Evolutionary conservation across 2,113 vertebrate species (phyloP).

Genomic region (Neolamprologus kungweensis): DNA sequence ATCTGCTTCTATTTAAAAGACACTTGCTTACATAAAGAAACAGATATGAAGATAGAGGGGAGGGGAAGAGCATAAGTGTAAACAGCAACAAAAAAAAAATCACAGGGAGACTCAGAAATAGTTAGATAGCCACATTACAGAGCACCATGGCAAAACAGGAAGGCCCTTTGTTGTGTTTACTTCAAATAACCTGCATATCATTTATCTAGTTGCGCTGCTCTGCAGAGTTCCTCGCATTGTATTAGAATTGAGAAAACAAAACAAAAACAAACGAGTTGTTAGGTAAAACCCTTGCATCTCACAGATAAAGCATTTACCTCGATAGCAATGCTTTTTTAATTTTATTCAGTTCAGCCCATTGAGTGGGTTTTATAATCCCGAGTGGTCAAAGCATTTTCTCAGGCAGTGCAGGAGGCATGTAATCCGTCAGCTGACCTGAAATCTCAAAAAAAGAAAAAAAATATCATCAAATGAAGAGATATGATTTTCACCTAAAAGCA

Average conservation of each 20-base stretch:
- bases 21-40: constrained; percentile 27
- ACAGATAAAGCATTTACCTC: background rate
- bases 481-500: background rate
- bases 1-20: constrained; percentile 10
- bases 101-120: constrained; percentile 3
- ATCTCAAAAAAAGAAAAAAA: background rate
- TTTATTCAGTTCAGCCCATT: background rate
- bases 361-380: background rate
- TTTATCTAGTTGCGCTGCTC: constrained; percentile 24
- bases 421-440: constrained; percentile 1
- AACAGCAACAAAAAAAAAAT: background rate
- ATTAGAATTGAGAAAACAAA: background rate
- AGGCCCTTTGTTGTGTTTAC: constrained; percentile 46
- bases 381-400: constrained; percentile 14
- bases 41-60: background rate
- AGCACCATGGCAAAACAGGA: constrained; percentile 46
- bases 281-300: background rate
- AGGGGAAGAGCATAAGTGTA: background rate
- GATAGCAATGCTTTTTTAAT: background rate
- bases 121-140: constrained; percentile 10
- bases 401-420: background rate
- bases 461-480: background rate
- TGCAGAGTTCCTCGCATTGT: constrained; percentile 55
- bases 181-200: constrained; percentile 44
- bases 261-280: constrained; percentile 20